Evolutionary conservation across 2,888 invertebrate species (phyloP).

Genomic region (Oxycera nigricornis): DNA sequence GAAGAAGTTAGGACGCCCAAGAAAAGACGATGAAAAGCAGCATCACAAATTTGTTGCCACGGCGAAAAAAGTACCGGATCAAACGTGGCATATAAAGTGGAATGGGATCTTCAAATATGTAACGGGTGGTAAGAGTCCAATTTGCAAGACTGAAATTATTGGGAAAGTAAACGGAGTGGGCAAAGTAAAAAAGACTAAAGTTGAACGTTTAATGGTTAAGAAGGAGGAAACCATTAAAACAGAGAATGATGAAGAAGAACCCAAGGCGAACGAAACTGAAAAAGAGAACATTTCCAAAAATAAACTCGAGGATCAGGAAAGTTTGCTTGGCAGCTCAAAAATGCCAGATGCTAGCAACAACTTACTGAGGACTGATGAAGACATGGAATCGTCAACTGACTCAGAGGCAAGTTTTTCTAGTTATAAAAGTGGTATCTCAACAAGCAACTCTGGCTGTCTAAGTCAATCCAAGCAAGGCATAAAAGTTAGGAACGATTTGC

Average conservation of each 20-base stretch:
- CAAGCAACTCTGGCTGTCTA: no score
- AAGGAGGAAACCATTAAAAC: neutral
- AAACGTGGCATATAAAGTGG: constrained; percentile 14
- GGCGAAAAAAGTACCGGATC: neutral
- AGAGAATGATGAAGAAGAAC: neutral
- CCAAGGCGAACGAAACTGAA: neutral
- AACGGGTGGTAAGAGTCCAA: neutral
- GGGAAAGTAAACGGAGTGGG: neutral
- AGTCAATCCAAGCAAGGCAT: no score
- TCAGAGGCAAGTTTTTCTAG: no score
- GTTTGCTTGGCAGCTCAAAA: no score
- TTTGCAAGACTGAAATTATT: neutral
- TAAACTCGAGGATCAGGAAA: no score
- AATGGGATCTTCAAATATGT: neutral
- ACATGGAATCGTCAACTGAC: no score
- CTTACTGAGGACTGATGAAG: no score
- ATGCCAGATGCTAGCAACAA: no score
- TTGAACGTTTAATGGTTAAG: neutral
- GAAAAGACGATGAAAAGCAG: neutral
- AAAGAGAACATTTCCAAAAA: no score
- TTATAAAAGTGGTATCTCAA: no score
- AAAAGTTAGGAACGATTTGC: no score
- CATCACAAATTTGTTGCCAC: no score
- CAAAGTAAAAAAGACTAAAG: neutral
- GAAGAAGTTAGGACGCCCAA: constrained; percentile 31